phyloP scores from a whole-genome alignment of 2,113 vertebrate species.

The Dicerorhinus sumatrensis region DNA sequence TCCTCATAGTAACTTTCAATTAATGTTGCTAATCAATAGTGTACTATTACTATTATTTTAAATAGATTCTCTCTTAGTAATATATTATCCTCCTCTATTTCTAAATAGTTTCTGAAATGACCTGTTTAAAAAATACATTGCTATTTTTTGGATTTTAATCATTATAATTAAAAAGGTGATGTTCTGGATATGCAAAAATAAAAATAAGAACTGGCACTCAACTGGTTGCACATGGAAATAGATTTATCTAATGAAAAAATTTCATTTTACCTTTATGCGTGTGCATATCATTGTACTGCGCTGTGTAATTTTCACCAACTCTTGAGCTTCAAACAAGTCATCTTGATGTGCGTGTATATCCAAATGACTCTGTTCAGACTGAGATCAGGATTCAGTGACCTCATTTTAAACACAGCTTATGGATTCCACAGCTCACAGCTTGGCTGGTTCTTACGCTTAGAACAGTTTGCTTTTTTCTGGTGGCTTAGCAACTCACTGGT shows the following conservation, averaged over 20 bases:
- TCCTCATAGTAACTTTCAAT: not conserved
- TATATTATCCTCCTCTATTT: not conserved
- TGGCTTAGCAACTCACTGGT: slow-evolving; percentile 64
- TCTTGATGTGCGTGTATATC: not conserved
- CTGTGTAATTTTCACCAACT: not conserved
- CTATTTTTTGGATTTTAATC: not conserved
- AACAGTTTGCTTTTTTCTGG: slow-evolving; percentile 58
- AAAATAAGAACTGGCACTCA: not conserved
- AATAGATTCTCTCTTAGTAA: not conserved
- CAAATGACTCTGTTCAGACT: slow-evolving; percentile 12
- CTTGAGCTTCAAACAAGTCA: slow-evolving; percentile 30
- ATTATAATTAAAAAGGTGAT: slow-evolving; percentile 17
- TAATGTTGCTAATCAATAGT: not conserved
- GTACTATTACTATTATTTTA: not conserved
- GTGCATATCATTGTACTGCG: not conserved
- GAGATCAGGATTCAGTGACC: slow-evolving; percentile 35
- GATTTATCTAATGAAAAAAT: not conserved
- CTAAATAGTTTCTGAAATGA: not conserved
- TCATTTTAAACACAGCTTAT: slow-evolving; percentile 56
- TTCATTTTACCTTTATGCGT: not conserved
- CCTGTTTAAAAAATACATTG: not conserved
- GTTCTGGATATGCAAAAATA: not conserved
- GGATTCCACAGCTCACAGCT: slow-evolving; percentile 57
- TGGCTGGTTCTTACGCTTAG: slow-evolving; percentile 26
- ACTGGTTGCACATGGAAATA: not conserved